Evolutionary conservation across 2,888 invertebrate species (phyloP), one percentile per base, ranked within the genome.

Genomic region (Deilephila elpenor): DNA sequence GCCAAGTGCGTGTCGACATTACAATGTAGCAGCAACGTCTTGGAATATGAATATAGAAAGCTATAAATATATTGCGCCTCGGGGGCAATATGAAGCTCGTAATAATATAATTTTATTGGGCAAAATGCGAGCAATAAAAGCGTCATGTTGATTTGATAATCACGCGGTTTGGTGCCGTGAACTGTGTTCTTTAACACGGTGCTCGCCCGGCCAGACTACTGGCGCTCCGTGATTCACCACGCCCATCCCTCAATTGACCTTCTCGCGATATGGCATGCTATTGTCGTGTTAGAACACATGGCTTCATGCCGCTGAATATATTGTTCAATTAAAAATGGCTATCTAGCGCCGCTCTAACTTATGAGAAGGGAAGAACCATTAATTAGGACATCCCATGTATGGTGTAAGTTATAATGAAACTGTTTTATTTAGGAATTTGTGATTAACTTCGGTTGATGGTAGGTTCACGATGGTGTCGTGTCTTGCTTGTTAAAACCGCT

Each of bases 181-280:
- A 70, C 71, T 67, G 44, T 71, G 71, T 74, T 74, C 72, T 74
- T 72, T 74, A 72, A 62, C 70, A 73, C 74, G 61, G 70, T 74
- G 70, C 53, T 29, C 53, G 73, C 71, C 20, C 67, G 67, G 25
- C 59, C 73, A 74, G 81, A 79, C 82, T 82, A 82, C 82, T 77
- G 80, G 75, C 71, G 74, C 44, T 82, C 70, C 84, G 85, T 86
- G 85, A 84, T 77, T 32, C 74, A 74, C 70, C 75, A 79, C 85
- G 84, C 85, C 84, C 79, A 76, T 74, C 72, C 75, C 73, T 71
- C 78, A 56, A 75, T 75, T 81, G 79, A 83, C 79, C 83, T 83
- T 79, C 80, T 78, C 76, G 75, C 73, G 76, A 72, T 77, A 67
- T 73, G 77, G 74, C 82, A 79, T 81, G 78, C 78, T 83, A 82